phyloP scores from a whole-genome alignment of 2,113 vertebrate species.

The Cyanoramphus novaezelandiae region DNA sequence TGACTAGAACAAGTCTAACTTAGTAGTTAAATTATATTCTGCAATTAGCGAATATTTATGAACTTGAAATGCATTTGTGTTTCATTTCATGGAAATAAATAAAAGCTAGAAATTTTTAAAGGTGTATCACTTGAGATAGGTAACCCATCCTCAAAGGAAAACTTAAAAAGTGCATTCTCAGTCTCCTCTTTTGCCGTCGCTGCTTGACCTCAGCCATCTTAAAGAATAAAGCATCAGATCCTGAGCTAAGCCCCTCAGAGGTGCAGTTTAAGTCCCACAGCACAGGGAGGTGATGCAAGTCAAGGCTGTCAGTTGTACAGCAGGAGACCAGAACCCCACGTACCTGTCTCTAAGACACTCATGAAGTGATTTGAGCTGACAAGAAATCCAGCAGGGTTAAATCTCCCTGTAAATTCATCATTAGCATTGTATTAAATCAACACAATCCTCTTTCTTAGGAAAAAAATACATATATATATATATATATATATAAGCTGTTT shows the following conservation, averaged over 20 bases:
- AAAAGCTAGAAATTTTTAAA: not conserved
- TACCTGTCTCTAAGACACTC: not conserved
- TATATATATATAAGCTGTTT: not conserved
- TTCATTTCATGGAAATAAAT: not conserved
- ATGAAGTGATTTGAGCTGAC: not conserved
- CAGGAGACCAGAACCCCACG: not conserved
- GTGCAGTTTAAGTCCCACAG: not conserved
- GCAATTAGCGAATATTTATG: not conserved
- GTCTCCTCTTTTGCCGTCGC: fast-evolving
- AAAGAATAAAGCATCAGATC: not conserved
- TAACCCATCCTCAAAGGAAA: not conserved
- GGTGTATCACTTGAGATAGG: not conserved
- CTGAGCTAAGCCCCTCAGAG: not conserved
- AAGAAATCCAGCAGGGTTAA: not conserved
- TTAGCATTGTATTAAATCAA: not conserved
- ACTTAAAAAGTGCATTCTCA: not conserved
- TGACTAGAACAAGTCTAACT: not conserved
- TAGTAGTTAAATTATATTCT: not conserved
- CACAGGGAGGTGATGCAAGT: not conserved
- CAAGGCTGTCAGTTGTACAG: not conserved
- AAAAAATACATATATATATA: not conserved
- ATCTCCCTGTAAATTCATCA: not conserved
- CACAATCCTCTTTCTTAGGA: fast-evolving
- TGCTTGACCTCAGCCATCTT: not conserved
- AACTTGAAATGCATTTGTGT: not conserved